Conservation (phyloP, 2,888 invertebrate genomes). For the Epistrophe grossulariae region DNA sequence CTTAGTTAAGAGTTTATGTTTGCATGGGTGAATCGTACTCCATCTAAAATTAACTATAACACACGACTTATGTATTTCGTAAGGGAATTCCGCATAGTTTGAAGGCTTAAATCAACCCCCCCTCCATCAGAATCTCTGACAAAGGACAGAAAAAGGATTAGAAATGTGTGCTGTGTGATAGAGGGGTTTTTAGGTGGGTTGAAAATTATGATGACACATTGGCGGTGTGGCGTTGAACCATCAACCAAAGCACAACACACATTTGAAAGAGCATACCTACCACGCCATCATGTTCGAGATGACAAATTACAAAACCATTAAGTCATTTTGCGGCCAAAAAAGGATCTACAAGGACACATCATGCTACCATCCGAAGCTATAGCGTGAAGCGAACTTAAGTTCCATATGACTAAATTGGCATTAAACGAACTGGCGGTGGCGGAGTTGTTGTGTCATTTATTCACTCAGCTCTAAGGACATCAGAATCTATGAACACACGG, state of each 20-base stretch:
- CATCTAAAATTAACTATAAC: slow-evolving; percentile 21
- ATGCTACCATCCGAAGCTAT: slow-evolving; percentile 5
- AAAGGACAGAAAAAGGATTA: slow-evolving; percentile 19
- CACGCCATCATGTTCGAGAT: slow-evolving; percentile 62
- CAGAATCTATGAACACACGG: slow-evolving; percentile 37
- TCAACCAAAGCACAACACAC: slow-evolving; percentile 49
- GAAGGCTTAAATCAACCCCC: slow-evolving; percentile 35
- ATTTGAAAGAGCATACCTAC: slow-evolving; percentile 34
- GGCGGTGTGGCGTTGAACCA: slow-evolving; percentile 68
- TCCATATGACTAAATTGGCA: slow-evolving; percentile 71
- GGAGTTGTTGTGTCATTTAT: slow-evolving; percentile 70
- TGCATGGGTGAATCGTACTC: slow-evolving; percentile 26
- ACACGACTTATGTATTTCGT: slow-evolving; percentile 12
- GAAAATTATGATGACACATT: slow-evolving; percentile 74
- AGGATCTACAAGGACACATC: slow-evolving; percentile 65
- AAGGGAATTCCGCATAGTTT: slow-evolving; percentile 44
- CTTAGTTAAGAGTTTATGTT: slow-evolving; percentile 37
- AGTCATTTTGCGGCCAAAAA: slow-evolving; percentile 74
- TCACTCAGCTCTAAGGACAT: slow-evolving; percentile 70
- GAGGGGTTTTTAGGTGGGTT: neutral
- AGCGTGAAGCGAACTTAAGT: slow-evolving; percentile 57
- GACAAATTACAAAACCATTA: slow-evolving; percentile 76
- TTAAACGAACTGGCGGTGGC: slow-evolving; percentile 66
- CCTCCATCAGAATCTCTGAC: neutral
- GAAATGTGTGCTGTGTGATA: neutral